Evolutionary conservation across 2,113 vertebrate species (phyloP).

Genomic region (Solea solea): DNA sequence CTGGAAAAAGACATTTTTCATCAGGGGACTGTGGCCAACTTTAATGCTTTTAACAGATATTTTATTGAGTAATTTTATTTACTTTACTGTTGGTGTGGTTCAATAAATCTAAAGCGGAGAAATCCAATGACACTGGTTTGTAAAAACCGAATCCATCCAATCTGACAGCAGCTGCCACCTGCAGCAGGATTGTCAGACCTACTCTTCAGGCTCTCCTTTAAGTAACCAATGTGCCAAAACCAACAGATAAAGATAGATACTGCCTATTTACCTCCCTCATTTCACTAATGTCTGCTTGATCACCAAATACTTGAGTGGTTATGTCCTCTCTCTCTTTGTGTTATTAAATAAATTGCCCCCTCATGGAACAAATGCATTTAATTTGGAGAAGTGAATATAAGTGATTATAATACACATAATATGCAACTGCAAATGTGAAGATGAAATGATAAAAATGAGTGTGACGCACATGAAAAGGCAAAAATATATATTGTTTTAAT

Average conservation of each 20-base stretch:
- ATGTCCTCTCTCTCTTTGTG: neutral
- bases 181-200: neutral
- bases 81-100: neutral
- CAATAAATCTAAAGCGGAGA: neutral
- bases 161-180: neutral
- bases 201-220: neutral
- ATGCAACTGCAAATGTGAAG: neutral
- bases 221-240: neutral
- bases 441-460: constrained; percentile 18
- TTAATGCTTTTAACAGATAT: too few relatives aligned
- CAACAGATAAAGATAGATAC: neutral
- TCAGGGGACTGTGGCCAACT: too few relatives aligned
- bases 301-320: neutral
- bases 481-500: too few relatives aligned
- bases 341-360: too few relatives aligned
- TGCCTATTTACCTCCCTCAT: neutral
- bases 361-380: neutral
- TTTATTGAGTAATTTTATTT: neutral
- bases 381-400: neutral
- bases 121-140: neutral
- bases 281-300: neutral
- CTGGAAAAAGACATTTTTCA: too few relatives aligned
- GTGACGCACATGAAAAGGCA: too few relatives aligned
- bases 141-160: neutral
- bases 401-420: constrained; percentile 2